A percentile compares a stretch with the other conserved stretches of the same genome.
These are phyloP conservation scores for Drosophila mojavensis DNA, from an alignment of 1,140 invertebrate genomes.

Conservation along the genomic window DNA sequence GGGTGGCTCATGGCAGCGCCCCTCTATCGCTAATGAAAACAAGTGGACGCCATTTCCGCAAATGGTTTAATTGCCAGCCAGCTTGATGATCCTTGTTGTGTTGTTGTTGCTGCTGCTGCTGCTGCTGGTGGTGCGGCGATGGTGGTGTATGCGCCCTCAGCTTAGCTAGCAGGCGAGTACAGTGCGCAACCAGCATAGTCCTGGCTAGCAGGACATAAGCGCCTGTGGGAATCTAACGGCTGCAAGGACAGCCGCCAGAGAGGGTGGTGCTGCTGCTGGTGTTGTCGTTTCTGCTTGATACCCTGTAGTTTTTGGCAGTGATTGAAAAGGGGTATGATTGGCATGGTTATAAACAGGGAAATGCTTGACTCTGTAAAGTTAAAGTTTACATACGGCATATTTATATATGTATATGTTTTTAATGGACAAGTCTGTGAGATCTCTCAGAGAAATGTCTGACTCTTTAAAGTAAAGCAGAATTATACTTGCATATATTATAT, in stretches of 20 bases:
- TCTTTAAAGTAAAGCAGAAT: too few relatives aligned
- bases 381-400: background rate
- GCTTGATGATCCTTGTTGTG: slow-evolving; percentile 30
- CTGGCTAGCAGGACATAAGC: slow-evolving; percentile 47
- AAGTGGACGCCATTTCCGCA: slow-evolving; percentile 77
- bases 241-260: slow-evolving; percentile 40
- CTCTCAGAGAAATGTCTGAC: too few relatives aligned
- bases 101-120: background rate
- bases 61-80: slow-evolving; percentile 60
- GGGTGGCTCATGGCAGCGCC: slow-evolving; percentile 45
- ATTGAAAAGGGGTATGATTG: background rate
- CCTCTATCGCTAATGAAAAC: slow-evolving; percentile 65
- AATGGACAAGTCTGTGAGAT: too few relatives aligned
- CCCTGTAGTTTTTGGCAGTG: background rate
- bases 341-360: background rate
- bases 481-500: too few relatives aligned
- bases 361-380: background rate
- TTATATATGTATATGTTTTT: background rate
- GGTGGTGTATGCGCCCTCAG: slow-evolving; percentile 37
- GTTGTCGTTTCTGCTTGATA: background rate
- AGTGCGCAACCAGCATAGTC: slow-evolving; percentile 67
- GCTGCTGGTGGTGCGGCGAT: slow-evolving; percentile 27
- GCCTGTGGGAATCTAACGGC: slow-evolving; percentile 72
- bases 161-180: slow-evolving; percentile 49
- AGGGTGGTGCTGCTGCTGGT: slow-evolving; percentile 58